phyloP scores from a whole-genome alignment of 1,140 invertebrate species.

The Bradynema listronoti region DNA sequence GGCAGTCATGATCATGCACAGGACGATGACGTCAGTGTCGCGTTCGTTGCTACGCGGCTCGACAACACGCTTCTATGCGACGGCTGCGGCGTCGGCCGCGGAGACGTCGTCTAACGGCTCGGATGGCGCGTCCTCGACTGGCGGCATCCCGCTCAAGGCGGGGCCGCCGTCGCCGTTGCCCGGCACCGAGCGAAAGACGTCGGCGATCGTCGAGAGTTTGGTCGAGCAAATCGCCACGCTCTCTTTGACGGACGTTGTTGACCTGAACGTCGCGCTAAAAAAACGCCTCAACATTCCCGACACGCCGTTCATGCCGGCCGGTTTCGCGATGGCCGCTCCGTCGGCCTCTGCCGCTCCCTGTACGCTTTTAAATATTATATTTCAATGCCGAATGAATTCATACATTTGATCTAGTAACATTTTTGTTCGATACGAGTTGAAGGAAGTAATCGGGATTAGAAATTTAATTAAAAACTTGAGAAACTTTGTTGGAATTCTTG shows the following conservation, averaged over 20 bases:
- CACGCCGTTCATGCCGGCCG: slow-evolving; percentile 45
- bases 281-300: slow-evolving; percentile 55
- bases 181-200: slow-evolving; percentile 23
- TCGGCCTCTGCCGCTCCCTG: slow-evolving; percentile 23
- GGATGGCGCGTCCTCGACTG: not conserved
- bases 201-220: slow-evolving; percentile 35
- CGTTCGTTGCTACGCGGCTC: no score
- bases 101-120: no score
- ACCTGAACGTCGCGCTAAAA: slow-evolving; percentile 54
- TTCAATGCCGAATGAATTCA: not conserved
- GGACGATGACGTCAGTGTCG: no score
- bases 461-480: not conserved
- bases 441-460: slow-evolving; percentile 8
- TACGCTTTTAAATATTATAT: slow-evolving; percentile 15
- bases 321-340: slow-evolving; percentile 45
- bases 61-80: no score
- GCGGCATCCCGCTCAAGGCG: slow-evolving; percentile 14
- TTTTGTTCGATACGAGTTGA: not conserved
- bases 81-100: no score
- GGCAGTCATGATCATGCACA: no score
- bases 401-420: not conserved
- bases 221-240: slow-evolving; percentile 55
- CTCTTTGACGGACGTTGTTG: slow-evolving; percentile 43
- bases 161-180: slow-evolving; percentile 7
- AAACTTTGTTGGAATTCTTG: slow-evolving; percentile 11